Base-by-base conservation (phyloP, 2,113 vertebrate species). In the Turdus rufiventris region DNA sequence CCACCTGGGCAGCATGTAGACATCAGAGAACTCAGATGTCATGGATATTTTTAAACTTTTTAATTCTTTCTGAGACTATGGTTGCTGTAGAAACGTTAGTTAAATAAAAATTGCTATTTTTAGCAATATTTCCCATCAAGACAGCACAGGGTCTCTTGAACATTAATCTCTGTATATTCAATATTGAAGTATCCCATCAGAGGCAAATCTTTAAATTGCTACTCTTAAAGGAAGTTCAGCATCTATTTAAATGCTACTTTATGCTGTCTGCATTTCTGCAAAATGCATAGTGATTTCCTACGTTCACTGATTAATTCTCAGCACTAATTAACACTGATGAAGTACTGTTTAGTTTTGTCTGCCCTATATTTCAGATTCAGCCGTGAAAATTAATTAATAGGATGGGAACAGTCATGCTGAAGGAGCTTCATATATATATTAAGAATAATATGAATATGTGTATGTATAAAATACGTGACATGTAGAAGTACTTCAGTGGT, bases 121-220 rank as follows among this genome's bases (percentile, higher is more conserved):
- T 93, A 89, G 66, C 34, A 89, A 18, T 19, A 1, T 82, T 90
- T 82, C 53, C 31, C 62, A 87, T 87, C 29, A 60, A 72, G 43
- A 50, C 40, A 85, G 14, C 77, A 29, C 38, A 79, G 65, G 23
- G 80, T 91, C 56, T 19, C 85, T 85, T 85, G 47, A 88, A 91
- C 40, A 80, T 88, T 91, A 74, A 74, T 93, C 51, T 89, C 58
- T 76, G 53, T 90, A 29, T 88, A 29, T 93, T 91, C 72, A 93
- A 40, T 93, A 88, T 84, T 91, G 94, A 91, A 94, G 68, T 83
- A 40, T 91, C 60, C 75, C 61, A 54, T 88, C 79, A 63, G 60
- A 91, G 40, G 68, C 90, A 88, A 91, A 86, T 86, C 65, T 77
- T 68, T 88, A 45, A 94, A 95, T 60, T 91, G 72, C 79, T 96